Evolutionary conservation across 2,888 invertebrate genomes (phyloP), one percentile per base, ranked within the genome.

Genomic region (Chouioia cunea): DNA sequence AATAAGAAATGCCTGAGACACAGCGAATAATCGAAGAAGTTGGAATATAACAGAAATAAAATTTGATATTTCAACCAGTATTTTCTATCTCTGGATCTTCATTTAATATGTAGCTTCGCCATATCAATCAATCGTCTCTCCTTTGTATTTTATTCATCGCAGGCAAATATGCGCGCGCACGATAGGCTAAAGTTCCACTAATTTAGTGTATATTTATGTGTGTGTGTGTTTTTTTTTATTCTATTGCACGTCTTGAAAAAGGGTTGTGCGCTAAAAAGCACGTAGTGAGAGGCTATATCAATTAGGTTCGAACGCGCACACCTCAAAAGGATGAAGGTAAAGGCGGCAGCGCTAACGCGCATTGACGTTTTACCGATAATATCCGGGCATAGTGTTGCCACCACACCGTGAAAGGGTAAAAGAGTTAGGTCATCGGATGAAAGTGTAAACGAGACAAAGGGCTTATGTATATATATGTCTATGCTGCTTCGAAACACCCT

Each of bases 351-450:
- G 46, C 78, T 81, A 80, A 82, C 79, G 77, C 79, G 75, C 79
- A 81, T 82, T 81, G 83, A 83, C 83, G 77, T 82, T 83, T 84
- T 76, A 75, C 77, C 83, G 80, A 83, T 84, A 84, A 83, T 83
- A 80, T 78, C 73, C 77, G 6, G 36, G 36, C 36, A 10, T 1
- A 36, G 12, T 36, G 36, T 36, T 36, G 36, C 10, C 77, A 74
- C 77, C 76, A 8, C 16, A 16, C 44, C 43, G 43, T 43, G 68
- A 62, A 71, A 50, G 68, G 71, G 66, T 18, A 59, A 48, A 59
- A 65, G 20, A 57, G 36, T 36, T 36, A 36, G 36, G 36, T 12
- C 10, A 36, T 43, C 27, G 52, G 22, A 48, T n/a, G 36, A 3
- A 6, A 27, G 27, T 27, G 27, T 36, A 36, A 36, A 10, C 36